Evolutionary conservation across 2,888 invertebrate species (phyloP), one percentile per base, ranked within the genome.

Genomic region (Lymantria dispar): DNA sequence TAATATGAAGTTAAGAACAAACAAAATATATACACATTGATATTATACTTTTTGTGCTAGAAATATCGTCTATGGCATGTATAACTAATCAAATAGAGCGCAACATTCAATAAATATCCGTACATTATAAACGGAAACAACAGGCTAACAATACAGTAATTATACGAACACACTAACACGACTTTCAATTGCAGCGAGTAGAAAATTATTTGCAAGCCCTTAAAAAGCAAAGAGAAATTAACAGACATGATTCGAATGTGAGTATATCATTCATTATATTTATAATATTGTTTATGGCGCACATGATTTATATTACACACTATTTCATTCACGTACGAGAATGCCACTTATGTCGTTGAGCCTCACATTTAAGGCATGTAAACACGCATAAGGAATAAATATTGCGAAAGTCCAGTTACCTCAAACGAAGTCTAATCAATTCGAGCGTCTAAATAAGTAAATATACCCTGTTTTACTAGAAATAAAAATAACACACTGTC

Each of bases 391-490:
- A 70, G 78, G 90, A 88, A 89, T 90, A 83, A 78, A 75, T 83
- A 91, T 89, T 89, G 80, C 83, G 80, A 88, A 87, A 90, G 90
- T 90, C 88, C 90, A 80, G 90, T 90, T 89, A 89, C 70, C 74
- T 57, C 44, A 50, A 50, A 39, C 46, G 46, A 33, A 33, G 10
- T 5, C 8, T 8, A 33, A 33, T 33, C 9, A 33, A 33, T 33
- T 10, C 33, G 9, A 7, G 8, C 33, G 33, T 33, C 33, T 33
- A 10, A 10, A 29, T 42, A 42, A 22, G 8, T 12, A 38, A 38
- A 29, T 42, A 42, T 8, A 22, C n/a, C 8, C 49, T 56, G 56
- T 58, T 60, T 60, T 60, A 60, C 60, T 62, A 57, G 67, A 64
- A 67, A 58, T 42, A 49, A 48, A 57, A 52, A 50, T 55, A 58